Base-by-base conservation (phyloP, 2,113 vertebrate genomes). In the Gymnobelideus leadbeateri region DNA sequence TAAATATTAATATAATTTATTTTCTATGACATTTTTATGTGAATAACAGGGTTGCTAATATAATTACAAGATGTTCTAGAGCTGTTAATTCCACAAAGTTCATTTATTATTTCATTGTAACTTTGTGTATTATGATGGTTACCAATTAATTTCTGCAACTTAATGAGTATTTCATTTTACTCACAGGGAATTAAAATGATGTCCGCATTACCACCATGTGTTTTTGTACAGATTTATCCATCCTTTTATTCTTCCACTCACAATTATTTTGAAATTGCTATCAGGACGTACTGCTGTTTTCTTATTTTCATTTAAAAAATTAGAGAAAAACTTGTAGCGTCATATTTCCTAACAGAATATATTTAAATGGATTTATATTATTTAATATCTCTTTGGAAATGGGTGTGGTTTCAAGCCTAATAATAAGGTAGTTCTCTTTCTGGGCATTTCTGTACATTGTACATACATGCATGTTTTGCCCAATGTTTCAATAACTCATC, bases 61-160 rank as follows among this genome's bases (percentile, higher is more conserved):
- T n/a, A 97, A 94, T 93, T 93, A 0, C 47, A 94, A 0, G 7
- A 49, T 95, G n/a, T 90, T 97, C 51, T 43, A 6, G 57, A 96
- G 43, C 93, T 97, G 21, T 91, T 98, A 97, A 95, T 97, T 98
- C 43, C 95, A 91, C 51, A 84, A 90, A 92, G 25, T 93, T 54
- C 92, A 97, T 96, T 93, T 97, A 51, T 96, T 25, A 95, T 97
- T 98, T 97, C 84, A 95, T 61, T 94, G 90, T 37, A 91, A 93
- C 95, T 77, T 46, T 96, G 90, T 92, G 96, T 91, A 97, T 96
- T 96, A 84, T 51, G 53, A 92, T 91, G 6, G 37, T 49, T 97
- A 68, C 54, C 84, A 97, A 97, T 95, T 97, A 98, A 97, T 97
- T 97, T 96, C 94, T 97, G 26, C 1, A 57, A 92, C 93, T 21